Evolutionary conservation across 1,140 invertebrate species (phyloP).

Genomic region (Ruditapes philippinarum): DNA sequence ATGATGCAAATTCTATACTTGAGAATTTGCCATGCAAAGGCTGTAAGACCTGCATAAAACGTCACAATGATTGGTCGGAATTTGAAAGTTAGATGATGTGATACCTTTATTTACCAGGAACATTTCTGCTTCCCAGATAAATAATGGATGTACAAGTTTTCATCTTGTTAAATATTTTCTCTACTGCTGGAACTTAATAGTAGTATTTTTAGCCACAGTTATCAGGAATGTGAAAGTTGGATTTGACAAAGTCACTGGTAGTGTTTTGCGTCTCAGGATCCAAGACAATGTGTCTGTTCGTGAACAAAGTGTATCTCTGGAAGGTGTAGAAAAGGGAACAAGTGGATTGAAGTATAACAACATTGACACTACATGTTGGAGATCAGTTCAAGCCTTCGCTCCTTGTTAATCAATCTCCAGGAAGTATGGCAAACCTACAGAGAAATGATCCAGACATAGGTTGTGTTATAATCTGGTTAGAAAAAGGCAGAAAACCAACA

Average conservation of each 20-base stretch:
- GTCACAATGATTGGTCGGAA: not conserved
- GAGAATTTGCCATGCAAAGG: slow-evolving; percentile 1
- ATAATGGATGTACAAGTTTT: not conserved
- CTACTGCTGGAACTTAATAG: not conserved
- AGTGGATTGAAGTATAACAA: not conserved
- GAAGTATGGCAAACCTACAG: not conserved
- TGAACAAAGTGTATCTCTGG: too few relatives aligned
- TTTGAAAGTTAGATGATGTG: not conserved
- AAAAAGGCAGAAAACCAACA: not conserved
- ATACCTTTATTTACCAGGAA: not conserved
- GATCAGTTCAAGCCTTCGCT: not conserved
- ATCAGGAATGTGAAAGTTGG: too few relatives aligned
- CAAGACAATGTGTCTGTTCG: not conserved
- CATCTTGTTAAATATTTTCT: not conserved
- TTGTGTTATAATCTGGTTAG: not conserved
- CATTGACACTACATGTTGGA: not conserved
- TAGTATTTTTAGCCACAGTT: too few relatives aligned
- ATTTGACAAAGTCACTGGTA: too few relatives aligned
- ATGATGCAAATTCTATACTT: not conserved
- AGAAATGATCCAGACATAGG: not conserved
- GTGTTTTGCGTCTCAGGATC: not conserved
- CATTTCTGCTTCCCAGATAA: not conserved
- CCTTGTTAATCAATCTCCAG: not conserved
- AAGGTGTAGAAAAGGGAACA: too few relatives aligned
- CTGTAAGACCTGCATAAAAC: not conserved